Percentiles rank a stretch among this genome's conserved stretches.
These are phyloP conservation scores for Melieria crassipennis DNA, from an alignment of 2,888 invertebrate genomes.

Conservation along the genomic window DNA sequence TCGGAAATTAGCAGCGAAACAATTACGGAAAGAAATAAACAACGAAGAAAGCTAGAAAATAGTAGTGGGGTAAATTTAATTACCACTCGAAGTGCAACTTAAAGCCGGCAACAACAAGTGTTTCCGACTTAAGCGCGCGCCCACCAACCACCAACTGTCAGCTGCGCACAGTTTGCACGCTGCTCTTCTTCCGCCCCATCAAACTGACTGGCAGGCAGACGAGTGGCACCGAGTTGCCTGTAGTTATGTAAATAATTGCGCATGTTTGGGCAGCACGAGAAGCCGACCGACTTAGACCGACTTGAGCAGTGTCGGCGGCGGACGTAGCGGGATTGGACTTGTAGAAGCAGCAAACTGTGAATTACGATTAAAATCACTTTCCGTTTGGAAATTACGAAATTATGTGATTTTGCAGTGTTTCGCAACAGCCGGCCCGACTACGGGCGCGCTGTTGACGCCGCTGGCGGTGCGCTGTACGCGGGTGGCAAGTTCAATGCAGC, in stretches of 20 bases:
- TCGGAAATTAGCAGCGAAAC: too few species aligned
- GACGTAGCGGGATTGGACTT: background rate
- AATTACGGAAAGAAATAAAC: background rate
- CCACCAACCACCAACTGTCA: background rate
- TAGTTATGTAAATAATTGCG: constrained; percentile 30
- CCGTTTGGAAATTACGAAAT: constrained; percentile 53
- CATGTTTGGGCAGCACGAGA: background rate
- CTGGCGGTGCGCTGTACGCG: background rate
- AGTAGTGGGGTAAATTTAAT: constrained; percentile 28
- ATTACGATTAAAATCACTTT: constrained; percentile 56
- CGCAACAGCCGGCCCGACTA: constrained; percentile 9
- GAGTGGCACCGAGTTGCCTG: too few species aligned
- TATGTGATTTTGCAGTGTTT: constrained; percentile 46
- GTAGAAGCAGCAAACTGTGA: constrained; percentile 41
- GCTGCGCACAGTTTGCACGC: background rate
- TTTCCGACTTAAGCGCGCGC: constrained; percentile 23
- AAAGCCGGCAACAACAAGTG: constrained; percentile 10
- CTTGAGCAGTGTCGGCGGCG: constrained; percentile 6
- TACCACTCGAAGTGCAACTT: constrained; percentile 36
- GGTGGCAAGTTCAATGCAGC: background rate
- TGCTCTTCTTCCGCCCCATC: background rate
- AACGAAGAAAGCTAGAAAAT: background rate
- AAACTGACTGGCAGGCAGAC: background rate
- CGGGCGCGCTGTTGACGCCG: too few species aligned
- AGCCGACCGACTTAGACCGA: background rate